Evolutionary conservation across 2,113 vertebrate species (phyloP).

Genomic region (Scophthalmus maximus): DNA sequence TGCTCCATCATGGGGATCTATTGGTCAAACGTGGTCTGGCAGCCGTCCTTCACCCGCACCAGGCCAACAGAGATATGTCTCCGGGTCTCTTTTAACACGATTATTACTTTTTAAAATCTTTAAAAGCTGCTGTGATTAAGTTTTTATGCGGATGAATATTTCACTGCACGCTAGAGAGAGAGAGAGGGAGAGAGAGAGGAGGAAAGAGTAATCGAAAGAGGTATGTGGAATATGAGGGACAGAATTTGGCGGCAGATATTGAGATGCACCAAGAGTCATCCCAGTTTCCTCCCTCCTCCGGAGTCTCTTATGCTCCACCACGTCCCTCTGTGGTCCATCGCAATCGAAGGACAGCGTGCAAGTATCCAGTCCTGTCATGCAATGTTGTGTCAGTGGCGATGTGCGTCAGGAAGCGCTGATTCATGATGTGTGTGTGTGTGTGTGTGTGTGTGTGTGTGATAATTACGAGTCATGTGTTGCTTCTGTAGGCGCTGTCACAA

Average conservation of each 20-base stretch:
- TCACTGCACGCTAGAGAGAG: conserved; percentile 42
- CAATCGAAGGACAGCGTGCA: conserved; percentile 43
- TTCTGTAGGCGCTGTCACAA: conserved; percentile 69
- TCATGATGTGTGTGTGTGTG: conserved; percentile 56
- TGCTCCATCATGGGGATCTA: conserved; percentile 17
- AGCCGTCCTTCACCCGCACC: conserved; percentile 15
- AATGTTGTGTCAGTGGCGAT: conserved; percentile 54
- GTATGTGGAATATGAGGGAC: conserved; percentile 16
- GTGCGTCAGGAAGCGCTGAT: conserved; percentile 65
- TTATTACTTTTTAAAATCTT: conserved; percentile 74
- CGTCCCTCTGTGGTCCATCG: conserved; percentile 26
- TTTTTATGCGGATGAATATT: conserved; percentile 75
- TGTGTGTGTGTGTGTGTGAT: conserved; percentile 23
- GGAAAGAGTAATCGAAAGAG: background rate
- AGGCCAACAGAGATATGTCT: conserved; percentile 32
- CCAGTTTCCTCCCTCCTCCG: conserved; percentile 5
- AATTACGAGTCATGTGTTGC: conserved; percentile 52
- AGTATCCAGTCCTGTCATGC: conserved; percentile 40
- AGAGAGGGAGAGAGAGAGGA: background rate
- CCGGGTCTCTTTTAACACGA: conserved; percentile 54
- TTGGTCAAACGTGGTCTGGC: conserved; percentile 38
- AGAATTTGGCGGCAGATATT: conserved; percentile 37
- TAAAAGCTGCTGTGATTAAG: conserved; percentile 60
- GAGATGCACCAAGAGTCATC: conserved; percentile 46
- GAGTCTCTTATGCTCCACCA: conserved; percentile 38